Evolutionary conservation across 1,140 invertebrate genomes (phyloP), one percentile per base, ranked within the genome.

Genomic region (Armadillidium nasatum): DNA sequence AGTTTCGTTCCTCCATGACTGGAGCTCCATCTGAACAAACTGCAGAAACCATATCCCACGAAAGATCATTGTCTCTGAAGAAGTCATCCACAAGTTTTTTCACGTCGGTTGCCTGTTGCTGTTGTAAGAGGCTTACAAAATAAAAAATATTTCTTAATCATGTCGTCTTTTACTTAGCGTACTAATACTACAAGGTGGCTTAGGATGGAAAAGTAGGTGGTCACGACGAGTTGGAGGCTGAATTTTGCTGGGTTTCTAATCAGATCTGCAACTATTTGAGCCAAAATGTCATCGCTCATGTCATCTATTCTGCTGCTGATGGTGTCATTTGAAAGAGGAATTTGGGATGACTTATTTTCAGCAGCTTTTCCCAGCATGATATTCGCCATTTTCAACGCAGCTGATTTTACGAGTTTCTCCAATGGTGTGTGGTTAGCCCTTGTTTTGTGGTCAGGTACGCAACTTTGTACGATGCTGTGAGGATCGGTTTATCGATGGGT

Each of bases 61-160:
- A 77, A 77, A 77, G 76, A 3, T 6, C 2, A 19, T 77, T 76
- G 76, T 77, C 76, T 77, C 72, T 77, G 76, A 77, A 77, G 76
- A 77, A 77, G 76, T 77, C 74, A 77, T 75, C 76, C 72, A 76
- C 76, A 76, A 77, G 76, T 76, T 77, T 50, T 50, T 77, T 76
- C 22, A 44, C 72, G 72, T 77, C 76, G 74, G 76, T 72, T 77
- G 74, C 74, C 21, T 33, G 33, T 75, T n/a, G 67, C 70, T 33
- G 74, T 71, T 72, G 66, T 75, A 46, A 75, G 74, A 77, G 76
- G 76, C 76, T 33, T 77, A 75, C 72, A 75, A 77, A 76, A 77
- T 50, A 50, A 77, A 75, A 77, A 77, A 43, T 74, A 44, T 74
- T 73, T 44, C 22, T 70, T 74, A 1, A 73, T 74, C 73, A 72